Conservation (phyloP, 1,140 invertebrate species). For the Drosophila lini region DNA sequence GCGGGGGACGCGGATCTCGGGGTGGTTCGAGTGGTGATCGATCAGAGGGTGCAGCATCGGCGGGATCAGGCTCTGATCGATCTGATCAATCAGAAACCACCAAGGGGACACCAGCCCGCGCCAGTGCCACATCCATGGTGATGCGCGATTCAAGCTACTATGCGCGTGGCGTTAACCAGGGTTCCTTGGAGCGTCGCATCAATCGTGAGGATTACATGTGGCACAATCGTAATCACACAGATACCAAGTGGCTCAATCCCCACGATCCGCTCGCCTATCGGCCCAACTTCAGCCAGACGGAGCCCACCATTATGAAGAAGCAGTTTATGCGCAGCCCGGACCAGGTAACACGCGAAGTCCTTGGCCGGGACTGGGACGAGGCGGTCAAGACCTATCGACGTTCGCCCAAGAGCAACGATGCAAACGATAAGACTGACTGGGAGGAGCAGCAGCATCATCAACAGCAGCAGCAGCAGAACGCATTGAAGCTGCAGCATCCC, state of each 20-base stretch:
- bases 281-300: constrained; percentile 56
- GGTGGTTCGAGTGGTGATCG: neutral
- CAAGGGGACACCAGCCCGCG: neutral
- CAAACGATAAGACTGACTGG: neutral
- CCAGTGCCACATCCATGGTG: constrained; percentile 25
- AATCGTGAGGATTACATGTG: constrained; percentile 68
- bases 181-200: constrained; percentile 5
- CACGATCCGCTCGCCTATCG: constrained; percentile 36
- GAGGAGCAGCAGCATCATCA: constrained; percentile 4
- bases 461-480: neutral
- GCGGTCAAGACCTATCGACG: constrained; percentile 16
- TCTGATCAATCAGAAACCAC: neutral
- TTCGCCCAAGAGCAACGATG: too few relatives aligned
- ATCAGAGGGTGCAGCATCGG: neutral
- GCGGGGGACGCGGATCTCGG: neutral
- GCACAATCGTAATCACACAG: constrained; percentile 13
- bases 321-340: constrained; percentile 72
- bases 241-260: constrained; percentile 55
- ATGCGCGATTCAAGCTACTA: neutral
- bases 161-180: neutral
- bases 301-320: constrained; percentile 32
- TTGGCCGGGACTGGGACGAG: constrained; percentile 52
- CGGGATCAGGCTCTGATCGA: neutral
- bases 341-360: constrained; percentile 45
- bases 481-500: neutral